Conservation (phyloP, 2,113 vertebrate genomes). For the Nerophis ophidion region DNA sequence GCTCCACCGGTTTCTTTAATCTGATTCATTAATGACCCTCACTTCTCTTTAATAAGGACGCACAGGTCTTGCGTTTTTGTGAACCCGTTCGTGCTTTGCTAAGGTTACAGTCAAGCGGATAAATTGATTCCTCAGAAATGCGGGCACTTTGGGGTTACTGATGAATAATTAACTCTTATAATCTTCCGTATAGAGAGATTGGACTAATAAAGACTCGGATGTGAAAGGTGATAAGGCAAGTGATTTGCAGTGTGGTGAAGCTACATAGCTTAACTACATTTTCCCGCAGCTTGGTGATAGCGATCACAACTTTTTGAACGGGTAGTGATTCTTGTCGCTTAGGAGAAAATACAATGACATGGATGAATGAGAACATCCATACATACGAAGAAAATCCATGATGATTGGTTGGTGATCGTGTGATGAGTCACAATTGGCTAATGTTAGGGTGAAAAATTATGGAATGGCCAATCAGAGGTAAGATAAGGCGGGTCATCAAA, state of each 20-base stretch:
- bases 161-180: constrained; percentile 55
- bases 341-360: no score
- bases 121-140: constrained; percentile 8
- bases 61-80: constrained; percentile 34
- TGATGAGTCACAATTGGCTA: no score
- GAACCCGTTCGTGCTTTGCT: constrained; percentile 12
- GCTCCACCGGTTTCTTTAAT: constrained; percentile 36
- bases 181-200: constrained; percentile 26
- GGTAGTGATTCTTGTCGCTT: no score
- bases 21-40: constrained; percentile 42
- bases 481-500: no score
- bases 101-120: constrained; percentile 18
- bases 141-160: constrained; percentile 14
- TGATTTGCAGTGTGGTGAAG: constrained; percentile 2
- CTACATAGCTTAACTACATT: no score
- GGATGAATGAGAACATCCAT: no score
- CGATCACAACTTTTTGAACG: no score
- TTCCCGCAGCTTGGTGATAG: no score
- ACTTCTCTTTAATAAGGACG: constrained; percentile 33
- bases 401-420: no score
- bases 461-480: no score
- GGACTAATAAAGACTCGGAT: constrained; percentile 11
- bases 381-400: no score
- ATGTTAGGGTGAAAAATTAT: no score
- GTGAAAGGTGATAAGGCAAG: constrained; percentile 21